phyloP scores from a whole-genome alignment of 1,140 invertebrate species.

The Tetragonula clypearis region DNA sequence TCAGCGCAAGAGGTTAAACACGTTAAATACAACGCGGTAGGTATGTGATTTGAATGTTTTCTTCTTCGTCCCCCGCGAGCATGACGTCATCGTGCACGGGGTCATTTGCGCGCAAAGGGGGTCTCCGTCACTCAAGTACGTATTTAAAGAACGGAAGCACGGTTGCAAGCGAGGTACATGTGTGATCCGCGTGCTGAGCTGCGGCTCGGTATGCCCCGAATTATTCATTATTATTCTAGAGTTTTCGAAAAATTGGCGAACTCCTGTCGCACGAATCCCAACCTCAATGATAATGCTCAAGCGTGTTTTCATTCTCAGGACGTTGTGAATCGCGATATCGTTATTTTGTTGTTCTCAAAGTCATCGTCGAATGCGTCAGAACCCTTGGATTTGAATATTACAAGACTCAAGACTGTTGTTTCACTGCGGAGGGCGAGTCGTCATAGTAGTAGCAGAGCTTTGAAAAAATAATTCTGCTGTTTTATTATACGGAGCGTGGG shows the following conservation, averaged over 20 bases:
- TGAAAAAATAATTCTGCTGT: conserved; percentile 6
- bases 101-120: conserved; percentile 41
- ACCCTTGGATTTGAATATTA: background rate
- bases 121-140: conserved; percentile 28
- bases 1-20: background rate
- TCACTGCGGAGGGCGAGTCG: conserved; percentile 7
- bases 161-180: conserved; percentile 30
- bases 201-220: background rate
- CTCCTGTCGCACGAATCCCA: too few species aligned
- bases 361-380: background rate
- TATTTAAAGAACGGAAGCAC: conserved; percentile 49
- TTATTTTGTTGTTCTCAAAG: background rate
- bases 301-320: too few species aligned
- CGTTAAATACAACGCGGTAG: background rate
- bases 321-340: background rate
- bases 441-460: background rate
- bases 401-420: background rate
- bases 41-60: conserved; percentile 2
- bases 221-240: too few species aligned
- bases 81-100: conserved; percentile 39
- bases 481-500: background rate
- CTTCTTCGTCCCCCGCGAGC: background rate
- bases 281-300: too few species aligned
- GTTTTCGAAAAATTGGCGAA: too few species aligned
- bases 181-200: background rate